Percentiles rank a stretch among this genome's conserved stretches.
These are phyloP conservation scores for Aphelenchoides avenae DNA, from an alignment of 1,140 invertebrate genomes.

Conservation along the genomic window DNA sequence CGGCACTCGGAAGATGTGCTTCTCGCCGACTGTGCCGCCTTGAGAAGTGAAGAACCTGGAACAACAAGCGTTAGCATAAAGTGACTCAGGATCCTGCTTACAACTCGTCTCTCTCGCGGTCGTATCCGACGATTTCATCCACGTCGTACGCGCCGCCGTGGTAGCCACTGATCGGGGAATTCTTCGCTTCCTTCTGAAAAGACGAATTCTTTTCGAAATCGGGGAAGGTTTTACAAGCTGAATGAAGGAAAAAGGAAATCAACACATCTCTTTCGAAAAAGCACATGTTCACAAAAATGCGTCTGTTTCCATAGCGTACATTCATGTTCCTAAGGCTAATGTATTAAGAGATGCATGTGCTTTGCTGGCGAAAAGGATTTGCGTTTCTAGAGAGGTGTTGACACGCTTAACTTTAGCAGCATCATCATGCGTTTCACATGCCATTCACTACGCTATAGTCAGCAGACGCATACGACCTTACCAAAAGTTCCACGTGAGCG, in stretches of 20 bases:
- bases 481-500: slow-evolving; percentile 26
- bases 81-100: neutral
- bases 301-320: too few relatives aligned
- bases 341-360: too few relatives aligned
- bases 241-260: neutral
- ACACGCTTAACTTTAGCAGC: too few relatives aligned
- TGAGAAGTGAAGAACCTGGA: slow-evolving; percentile 23
- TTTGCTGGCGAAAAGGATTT: too few relatives aligned
- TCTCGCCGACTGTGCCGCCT: slow-evolving; percentile 17
- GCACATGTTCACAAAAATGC: too few relatives aligned
- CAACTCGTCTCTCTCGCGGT: slow-evolving; percentile 29
- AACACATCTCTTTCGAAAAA: too few relatives aligned
- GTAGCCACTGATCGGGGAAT: slow-evolving; percentile 5
- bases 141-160: slow-evolving; percentile 28
- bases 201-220: too few relatives aligned
- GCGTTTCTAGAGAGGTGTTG: too few relatives aligned
- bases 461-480: neutral
- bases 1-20: slow-evolving; percentile 21
- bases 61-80: neutral
- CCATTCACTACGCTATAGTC: neutral
- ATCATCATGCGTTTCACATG: slow-evolving; percentile 2
- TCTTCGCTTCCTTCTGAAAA: too few relatives aligned
- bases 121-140: slow-evolving; percentile 22
- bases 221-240: slow-evolving; percentile 16
- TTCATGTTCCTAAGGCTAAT: too few relatives aligned